Base-by-base conservation (phyloP, 2,113 vertebrate species). In the Sisor rabdophorus region DNA sequence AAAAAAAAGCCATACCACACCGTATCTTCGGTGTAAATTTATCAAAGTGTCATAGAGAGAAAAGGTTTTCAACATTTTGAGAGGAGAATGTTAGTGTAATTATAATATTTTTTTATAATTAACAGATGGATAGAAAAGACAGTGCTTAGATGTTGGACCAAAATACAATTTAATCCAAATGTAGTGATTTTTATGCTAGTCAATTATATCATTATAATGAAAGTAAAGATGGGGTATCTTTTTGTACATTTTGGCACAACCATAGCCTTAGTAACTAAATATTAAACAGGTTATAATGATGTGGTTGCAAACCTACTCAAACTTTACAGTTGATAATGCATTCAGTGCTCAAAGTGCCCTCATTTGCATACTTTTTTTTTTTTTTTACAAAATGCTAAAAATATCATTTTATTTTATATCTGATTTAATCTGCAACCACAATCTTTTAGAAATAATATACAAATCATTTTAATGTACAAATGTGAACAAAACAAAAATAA, bases 271-370 rank as follows among this genome's bases (percentile, higher is more conserved):
- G 40, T 76, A 82, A 76, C 36, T 79, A n/a, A 55, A 71, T 71
- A 79, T 82, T 79, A 60, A 52, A 64, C 53, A 54, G 44, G 11
- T 24, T 11, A 28, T 58, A 77, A 70, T 77, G 44, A 70, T 77
- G 65, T 69, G 64, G 54, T 52, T 50, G 64, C 44, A 70, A 77
- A 69, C 58, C 64, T 55, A 69, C 44, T 22, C 32, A 13, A 20
- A 71, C 40, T n/a, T 58, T 76, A 58, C 24, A 40, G 64, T 48
- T 69, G 24, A 76, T 69, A 68, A 76, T 69, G 64, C 64, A 47
- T 50, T n/a, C n/a, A n/a, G n/a, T n/a, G n/a, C n/a, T n/a, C n/a
- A n/a, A n/a, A n/a, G n/a, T n/a, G n/a, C n/a, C n/a, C n/a, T n/a
- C n/a, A n/a, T n/a, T n/a, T n/a, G n/a, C n/a, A n/a, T n/a, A n/a